A percentile compares a stretch with the other conserved stretches of the same genome.
Conservation (phyloP, 1,140 invertebrate genomes). For the Bathynomus jamesi region DNA sequence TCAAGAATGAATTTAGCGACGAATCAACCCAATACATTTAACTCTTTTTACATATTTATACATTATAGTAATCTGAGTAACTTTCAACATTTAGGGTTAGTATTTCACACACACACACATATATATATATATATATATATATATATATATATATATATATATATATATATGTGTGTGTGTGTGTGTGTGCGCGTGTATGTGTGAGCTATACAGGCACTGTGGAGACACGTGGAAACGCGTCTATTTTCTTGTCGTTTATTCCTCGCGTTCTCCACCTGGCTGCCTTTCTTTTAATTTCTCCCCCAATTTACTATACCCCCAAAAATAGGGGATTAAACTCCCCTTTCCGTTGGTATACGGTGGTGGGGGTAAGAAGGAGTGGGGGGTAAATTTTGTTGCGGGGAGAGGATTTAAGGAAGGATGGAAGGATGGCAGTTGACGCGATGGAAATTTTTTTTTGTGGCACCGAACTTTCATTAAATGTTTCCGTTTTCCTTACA, state of each 20-base stretch:
- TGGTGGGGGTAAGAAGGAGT: background rate
- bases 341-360: background rate
- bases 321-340: background rate
- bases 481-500: too few relatives aligned
- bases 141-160: slow-evolving; percentile 3
- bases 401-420: background rate
- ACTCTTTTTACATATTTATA: too few relatives aligned
- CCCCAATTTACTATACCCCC: background rate
- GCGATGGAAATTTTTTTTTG: too few relatives aligned
- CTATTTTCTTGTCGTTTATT: background rate
- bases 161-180: background rate
- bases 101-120: background rate
- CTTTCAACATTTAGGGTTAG: too few relatives aligned
- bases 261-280: background rate
- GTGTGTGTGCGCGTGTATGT: background rate
- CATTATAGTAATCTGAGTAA: too few relatives aligned
- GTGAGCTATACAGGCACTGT: background rate
- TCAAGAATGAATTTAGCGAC: too few relatives aligned
- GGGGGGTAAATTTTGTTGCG: background rate
- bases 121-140: slow-evolving; percentile 3
- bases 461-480: too few relatives aligned
- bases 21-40: too few relatives aligned
- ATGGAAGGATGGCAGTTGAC: too few relatives aligned
- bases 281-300: background rate
- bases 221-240: background rate